Evolutionary conservation across 2,113 vertebrate genomes (phyloP).

Genomic region (Canis aureus): DNA sequence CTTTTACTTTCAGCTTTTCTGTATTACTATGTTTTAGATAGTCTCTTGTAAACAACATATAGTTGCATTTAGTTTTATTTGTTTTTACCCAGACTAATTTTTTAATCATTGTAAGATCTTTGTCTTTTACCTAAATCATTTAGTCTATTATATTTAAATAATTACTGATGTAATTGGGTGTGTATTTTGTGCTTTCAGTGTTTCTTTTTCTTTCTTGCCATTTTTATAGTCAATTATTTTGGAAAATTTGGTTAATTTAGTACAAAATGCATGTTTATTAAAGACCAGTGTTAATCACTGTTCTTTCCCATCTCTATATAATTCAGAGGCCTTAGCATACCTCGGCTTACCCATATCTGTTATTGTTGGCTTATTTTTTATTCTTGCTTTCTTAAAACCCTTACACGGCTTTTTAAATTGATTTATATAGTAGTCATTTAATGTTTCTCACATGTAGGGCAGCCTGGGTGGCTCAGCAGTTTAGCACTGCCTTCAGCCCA

Average conservation of each 20-base stretch:
- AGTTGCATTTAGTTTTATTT: neutral
- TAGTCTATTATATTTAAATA: conserved; percentile 14
- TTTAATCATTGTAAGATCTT: neutral
- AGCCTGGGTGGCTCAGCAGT: no score
- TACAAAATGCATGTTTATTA: neutral
- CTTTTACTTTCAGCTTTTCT: neutral
- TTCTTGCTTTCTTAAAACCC: neutral
- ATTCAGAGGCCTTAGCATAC: neutral
- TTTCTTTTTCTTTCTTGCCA: neutral
- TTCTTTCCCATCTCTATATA: neutral
- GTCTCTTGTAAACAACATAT: neutral
- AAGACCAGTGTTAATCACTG: neutral
- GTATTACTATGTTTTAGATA: neutral
- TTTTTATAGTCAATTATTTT: neutral
- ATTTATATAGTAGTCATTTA: neutral
- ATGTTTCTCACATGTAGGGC: neutral
- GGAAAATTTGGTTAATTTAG: neutral
- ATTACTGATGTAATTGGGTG: neutral
- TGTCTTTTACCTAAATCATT: neutral
- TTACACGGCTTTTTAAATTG: neutral
- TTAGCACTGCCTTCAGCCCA: no score
- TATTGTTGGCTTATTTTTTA: neutral
- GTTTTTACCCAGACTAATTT: neutral
- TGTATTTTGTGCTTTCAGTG: neutral
- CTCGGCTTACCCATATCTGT: neutral